phyloP scores from a whole-genome alignment of 2,888 invertebrate genomes.

The Scaeva pyrastri region DNA sequence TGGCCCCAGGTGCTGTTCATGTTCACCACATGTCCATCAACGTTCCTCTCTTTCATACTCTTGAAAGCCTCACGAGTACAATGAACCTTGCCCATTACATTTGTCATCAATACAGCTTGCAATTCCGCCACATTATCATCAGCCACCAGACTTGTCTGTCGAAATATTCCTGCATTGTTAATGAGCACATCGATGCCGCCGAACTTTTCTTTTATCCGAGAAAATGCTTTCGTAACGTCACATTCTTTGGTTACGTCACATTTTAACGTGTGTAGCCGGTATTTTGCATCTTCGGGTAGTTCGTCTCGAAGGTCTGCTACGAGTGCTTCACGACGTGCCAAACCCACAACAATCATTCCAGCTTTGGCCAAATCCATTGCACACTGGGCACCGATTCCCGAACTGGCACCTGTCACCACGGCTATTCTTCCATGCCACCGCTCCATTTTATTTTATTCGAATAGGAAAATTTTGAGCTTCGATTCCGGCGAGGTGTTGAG shows the following conservation, averaged over 20 bases:
- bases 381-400: constrained; percentile 85
- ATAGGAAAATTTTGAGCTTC: neutral
- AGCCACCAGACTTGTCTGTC: constrained; percentile 79
- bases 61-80: constrained; percentile 85
- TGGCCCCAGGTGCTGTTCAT: constrained; percentile 84
- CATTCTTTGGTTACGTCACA: constrained; percentile 86
- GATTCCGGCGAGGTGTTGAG: constrained; percentile 10
- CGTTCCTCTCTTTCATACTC: constrained; percentile 84
- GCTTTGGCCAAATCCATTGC: constrained; percentile 77
- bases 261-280: constrained; percentile 82
- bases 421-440: constrained; percentile 87
- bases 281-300: constrained; percentile 79
- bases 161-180: constrained; percentile 85
- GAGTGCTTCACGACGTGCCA: constrained; percentile 84
- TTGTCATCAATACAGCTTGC: constrained; percentile 84
- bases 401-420: constrained; percentile 87
- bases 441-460: constrained; percentile 83
- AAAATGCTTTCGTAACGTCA: constrained; percentile 85
- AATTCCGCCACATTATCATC: constrained; percentile 80
- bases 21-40: constrained; percentile 85
- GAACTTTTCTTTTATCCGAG: constrained; percentile 84
- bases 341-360: constrained; percentile 86
- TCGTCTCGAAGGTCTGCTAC: constrained; percentile 79
- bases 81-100: constrained; percentile 84
- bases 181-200: constrained; percentile 86